Conservation (phyloP, 1,140 invertebrate genomes). For the Drosophila subobscura region DNA sequence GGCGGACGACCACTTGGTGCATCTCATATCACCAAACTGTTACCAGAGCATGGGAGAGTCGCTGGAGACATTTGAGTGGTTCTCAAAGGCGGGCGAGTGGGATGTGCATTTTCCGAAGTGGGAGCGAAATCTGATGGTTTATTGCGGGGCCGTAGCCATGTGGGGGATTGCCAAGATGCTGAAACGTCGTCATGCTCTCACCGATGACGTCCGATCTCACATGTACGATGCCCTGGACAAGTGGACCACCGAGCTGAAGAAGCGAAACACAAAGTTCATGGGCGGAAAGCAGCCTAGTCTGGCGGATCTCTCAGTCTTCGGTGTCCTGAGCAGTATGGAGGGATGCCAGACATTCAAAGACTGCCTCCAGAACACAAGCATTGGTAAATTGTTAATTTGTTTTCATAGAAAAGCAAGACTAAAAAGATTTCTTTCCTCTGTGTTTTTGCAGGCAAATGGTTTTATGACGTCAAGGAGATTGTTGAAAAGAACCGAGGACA, state of each 20-base stretch:
- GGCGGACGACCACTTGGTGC: slow-evolving; percentile 95
- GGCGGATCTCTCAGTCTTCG: slow-evolving; percentile 97
- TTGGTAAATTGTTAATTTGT: slow-evolving; percentile 77
- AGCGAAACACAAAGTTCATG: slow-evolving; percentile 90
- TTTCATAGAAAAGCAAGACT: neutral
- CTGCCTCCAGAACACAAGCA: slow-evolving; percentile 88
- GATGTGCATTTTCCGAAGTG: slow-evolving; percentile 92
- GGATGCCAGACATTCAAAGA: slow-evolving; percentile 97
- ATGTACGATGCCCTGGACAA: slow-evolving; percentile 94
- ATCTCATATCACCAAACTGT: slow-evolving; percentile 97
- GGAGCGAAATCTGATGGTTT: slow-evolving; percentile 95
- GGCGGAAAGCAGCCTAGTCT: slow-evolving; percentile 95
- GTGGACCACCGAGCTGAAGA: slow-evolving; percentile 90
- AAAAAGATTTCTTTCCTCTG: neutral
- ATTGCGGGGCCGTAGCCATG: slow-evolving; percentile 97
- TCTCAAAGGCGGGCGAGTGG: slow-evolving; percentile 96
- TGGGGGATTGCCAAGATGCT: slow-evolving; percentile 95
- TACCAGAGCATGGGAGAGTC: slow-evolving; percentile 94
- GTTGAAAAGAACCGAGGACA: slow-evolving; percentile 85
- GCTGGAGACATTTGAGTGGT: slow-evolving; percentile 95
- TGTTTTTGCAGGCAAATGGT: slow-evolving; percentile 84
- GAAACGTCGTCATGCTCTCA: slow-evolving; percentile 93
- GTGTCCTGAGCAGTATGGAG: slow-evolving; percentile 96
- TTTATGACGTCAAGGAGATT: slow-evolving; percentile 84
- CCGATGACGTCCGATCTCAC: slow-evolving; percentile 94